Conservation (phyloP, 1,140 invertebrate species). For the Brachionus asplanchnoidis region DNA sequence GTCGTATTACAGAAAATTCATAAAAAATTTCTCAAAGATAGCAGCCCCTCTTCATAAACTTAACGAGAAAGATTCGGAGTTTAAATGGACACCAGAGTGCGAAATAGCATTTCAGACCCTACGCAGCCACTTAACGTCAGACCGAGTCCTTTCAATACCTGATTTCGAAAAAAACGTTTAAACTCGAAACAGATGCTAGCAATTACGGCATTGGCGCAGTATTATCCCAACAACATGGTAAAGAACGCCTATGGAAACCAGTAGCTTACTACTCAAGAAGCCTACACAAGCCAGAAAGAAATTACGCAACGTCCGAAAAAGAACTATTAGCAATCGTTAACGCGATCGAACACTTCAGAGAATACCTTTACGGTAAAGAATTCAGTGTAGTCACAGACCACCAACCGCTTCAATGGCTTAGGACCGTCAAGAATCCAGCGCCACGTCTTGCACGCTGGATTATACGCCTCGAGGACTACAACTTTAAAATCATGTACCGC, state of each 20-base stretch:
- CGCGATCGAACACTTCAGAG: slow-evolving; percentile 56
- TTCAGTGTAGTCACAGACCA: slow-evolving; percentile 44
- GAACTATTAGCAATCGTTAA: slow-evolving; percentile 60
- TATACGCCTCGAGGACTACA: too few relatives aligned
- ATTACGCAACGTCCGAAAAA: slow-evolving; percentile 57
- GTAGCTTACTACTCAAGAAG: background rate
- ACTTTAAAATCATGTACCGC: background rate
- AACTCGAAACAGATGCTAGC: too few relatives aligned
- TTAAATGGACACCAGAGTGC: background rate
- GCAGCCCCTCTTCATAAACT: slow-evolving; percentile 44
- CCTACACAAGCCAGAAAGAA: slow-evolving; percentile 51
- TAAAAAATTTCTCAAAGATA: slow-evolving; percentile 4
- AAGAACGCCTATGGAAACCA: background rate
- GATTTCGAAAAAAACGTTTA: background rate
- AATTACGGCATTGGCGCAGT: slow-evolving; percentile 7
- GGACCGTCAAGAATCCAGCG: too few relatives aligned
- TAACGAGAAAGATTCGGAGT: slow-evolving; percentile 49
- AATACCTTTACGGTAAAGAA: slow-evolving; percentile 58
- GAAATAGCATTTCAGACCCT: background rate
- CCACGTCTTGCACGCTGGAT: too few relatives aligned
- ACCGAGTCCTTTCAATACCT: background rate
- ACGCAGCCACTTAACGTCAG: background rate
- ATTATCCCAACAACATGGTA: background rate
- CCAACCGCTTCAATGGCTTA: too few relatives aligned
- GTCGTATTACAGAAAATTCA: slow-evolving; percentile 47